Evolutionary conservation across 1,140 invertebrate species (phyloP).

Genomic region (Caenorhabditis inopinata): DNA sequence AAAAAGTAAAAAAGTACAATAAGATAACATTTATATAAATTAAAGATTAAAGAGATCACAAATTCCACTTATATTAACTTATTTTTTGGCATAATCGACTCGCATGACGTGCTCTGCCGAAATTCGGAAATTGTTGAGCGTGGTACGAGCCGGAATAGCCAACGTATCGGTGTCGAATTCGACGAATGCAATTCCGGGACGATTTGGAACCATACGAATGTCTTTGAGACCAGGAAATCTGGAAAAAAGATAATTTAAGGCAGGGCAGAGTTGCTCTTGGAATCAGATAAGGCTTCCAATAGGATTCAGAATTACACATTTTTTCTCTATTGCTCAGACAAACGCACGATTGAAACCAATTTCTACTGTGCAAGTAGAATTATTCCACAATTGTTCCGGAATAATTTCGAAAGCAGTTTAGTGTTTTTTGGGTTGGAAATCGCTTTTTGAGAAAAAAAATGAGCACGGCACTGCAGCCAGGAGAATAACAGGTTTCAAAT

Average conservation of each 20-base stretch:
- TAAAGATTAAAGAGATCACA: neutral
- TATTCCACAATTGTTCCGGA: no score
- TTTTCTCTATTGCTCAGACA: no score
- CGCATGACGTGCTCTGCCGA: constrained; percentile 40
- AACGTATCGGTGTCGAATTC: constrained; percentile 40
- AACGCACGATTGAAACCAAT: no score
- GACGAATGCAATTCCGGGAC: constrained; percentile 45
- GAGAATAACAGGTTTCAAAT: no score
- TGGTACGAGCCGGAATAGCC: constrained; percentile 35
- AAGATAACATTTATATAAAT: neutral
- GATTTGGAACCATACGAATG: constrained; percentile 45
- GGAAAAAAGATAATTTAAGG: constrained; percentile 1
- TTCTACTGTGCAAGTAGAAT: no score
- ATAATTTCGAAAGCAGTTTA: no score
- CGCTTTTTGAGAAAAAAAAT: no score
- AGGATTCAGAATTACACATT: no score
- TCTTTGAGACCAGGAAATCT: constrained; percentile 44
- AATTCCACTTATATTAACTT: neutral
- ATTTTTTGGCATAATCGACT: constrained; percentile 47
- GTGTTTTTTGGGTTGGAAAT: no score
- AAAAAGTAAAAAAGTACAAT: neutral
- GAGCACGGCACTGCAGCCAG: no score
- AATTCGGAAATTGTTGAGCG: constrained; percentile 48
- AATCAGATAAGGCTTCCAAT: no score
- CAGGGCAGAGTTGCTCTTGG: no score